Base-by-base conservation (phyloP, 2,113 vertebrate species). In the Callaeas wilsoni region DNA sequence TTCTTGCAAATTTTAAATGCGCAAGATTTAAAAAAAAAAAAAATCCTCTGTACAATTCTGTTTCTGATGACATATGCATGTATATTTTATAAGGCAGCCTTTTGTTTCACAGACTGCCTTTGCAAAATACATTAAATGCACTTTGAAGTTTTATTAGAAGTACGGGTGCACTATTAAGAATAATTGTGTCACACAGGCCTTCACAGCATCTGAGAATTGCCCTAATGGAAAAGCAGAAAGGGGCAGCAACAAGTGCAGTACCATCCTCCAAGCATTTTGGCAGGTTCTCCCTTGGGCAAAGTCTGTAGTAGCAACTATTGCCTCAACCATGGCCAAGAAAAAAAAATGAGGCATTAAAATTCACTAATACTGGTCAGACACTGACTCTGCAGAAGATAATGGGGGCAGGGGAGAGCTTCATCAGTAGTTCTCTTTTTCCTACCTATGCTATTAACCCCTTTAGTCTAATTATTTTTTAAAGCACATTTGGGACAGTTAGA, bases 91-190 rank as follows among this genome's bases (percentile, higher is more conserved):
- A 62, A 86, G 21, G 16, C 14, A 91, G 42, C n/a, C 62, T 76
- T 69, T 50, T 41, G 23, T 50, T 83, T 57, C 77, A 80, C 32
- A 76, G 56, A 50, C 27, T 79, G 33, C 79, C 53, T 63, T 67
- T 55, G n/a, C 17, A 88, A 92, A 67, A 67, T 37, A 73, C 39
- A 79, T 84, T 27, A 37, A 74, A 44, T 62, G 22, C n/a, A 71
- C 27, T 89, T 84, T 42, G 59, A 93, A 93, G 63, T 83, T 46
- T 52, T 84, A 86, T 78, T 90, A 96, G 89, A 95, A 91, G 47
- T 44, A 84, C 14, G 2, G 27, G 55, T 92, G 46, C 63, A 56
- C 65, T 71, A 79, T 76, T 90, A 97, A 67, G 80, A 91, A 74
- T 30, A 68, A 91, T 70, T 93, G 82, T 63, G 81, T 68, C 69